Base-by-base conservation (phyloP, 2,797 vertebrate species). In the Eulemur coronatus region DNA sequence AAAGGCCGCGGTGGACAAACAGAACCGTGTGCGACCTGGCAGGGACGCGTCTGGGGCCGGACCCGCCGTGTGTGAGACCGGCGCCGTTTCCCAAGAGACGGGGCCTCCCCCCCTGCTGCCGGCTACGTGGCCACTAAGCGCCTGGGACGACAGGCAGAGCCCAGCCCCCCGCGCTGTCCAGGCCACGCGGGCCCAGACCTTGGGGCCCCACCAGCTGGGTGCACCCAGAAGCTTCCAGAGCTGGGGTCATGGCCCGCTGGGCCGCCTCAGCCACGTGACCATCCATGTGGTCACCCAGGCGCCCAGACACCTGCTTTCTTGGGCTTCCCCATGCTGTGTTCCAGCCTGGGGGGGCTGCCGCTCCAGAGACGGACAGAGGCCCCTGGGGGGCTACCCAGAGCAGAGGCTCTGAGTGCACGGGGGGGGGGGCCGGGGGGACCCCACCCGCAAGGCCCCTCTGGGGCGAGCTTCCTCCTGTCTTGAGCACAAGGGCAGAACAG, bases 241-340 rank as follows among this genome's bases (percentile, higher is more conserved):
- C n/a, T 55, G 28, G 28, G 0, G 1, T 55, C 8, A 1, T 0
- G 0, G 30, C 52, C 55, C 6, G 3, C 5, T 7, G 55, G 35
- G 15, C 7, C 46, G 65, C 52, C 55, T 48, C 4, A 35, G 18
- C 41, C 17, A 3, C 0, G 4, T 2, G 48, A 75, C 69, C 10
- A 0, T 30, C 88, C 2, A 33, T 38, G 15, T 14, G 3, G 22
- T 2, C 24, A 33, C 28, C 46, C 30, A 18, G 12, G 6, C 38
- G 52, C 59, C 57, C 7, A 15, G 41, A 18, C 0, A 0, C n/a
- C 52, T 18, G 59, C 30, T 22, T 69, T 48, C 69, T 69, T 22
- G n/a, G n/a, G 73, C 22, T 26, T 30, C 24, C 35, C 38, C 26
- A 65, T 35, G 50, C 61, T 43, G 28, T 3, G 22, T 18, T 33